Percentiles rank a stretch among this genome's conserved stretches.
Conservation (phyloP, 92 coral and sea anemone genomes). For the Ricordea florida region DNA sequence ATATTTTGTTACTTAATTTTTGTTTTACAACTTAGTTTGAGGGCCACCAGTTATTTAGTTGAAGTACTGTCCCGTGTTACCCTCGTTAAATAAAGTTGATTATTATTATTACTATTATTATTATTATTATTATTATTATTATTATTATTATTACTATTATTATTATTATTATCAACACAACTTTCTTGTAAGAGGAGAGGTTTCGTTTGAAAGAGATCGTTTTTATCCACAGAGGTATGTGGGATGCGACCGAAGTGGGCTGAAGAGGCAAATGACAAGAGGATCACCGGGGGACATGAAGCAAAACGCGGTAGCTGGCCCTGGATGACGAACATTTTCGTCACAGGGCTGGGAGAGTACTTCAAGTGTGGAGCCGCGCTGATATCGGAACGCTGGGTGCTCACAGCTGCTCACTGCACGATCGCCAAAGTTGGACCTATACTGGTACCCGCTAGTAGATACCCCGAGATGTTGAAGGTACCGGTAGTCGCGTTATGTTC, state of each 20-base stretch:
- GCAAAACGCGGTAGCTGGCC: constrained; percentile 92
- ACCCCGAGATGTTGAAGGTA: constrained; percentile 72
- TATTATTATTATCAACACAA: too few relatives aligned
- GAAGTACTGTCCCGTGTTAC: too few relatives aligned
- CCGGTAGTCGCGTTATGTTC: too few relatives aligned
- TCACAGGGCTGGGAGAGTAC: constrained; percentile 71
- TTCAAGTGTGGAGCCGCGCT: constrained; percentile 96
- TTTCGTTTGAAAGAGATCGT: background rate
- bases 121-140: too few relatives aligned
- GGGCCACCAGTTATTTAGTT: too few relatives aligned
- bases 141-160: too few relatives aligned
- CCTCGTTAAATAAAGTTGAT: too few relatives aligned
- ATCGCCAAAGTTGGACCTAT: constrained; percentile 54
- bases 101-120: too few relatives aligned
- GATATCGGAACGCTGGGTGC: constrained; percentile 85
- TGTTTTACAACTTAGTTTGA: too few relatives aligned
- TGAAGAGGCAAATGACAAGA: constrained; percentile 48
- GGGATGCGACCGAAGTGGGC: constrained; percentile 59
- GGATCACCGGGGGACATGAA: constrained; percentile 92
- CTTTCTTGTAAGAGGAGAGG: background rate
- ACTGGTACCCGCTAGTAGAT: constrained; percentile 51
- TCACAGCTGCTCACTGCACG: constrained; percentile 95
- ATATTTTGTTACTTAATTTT: too few relatives aligned
- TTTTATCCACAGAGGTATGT: constrained; percentile 39
- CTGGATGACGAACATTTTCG: constrained; percentile 93